phyloP scores from a whole-genome alignment of 2,888 invertebrate genomes.

The Lamellibrachia satsuma region DNA sequence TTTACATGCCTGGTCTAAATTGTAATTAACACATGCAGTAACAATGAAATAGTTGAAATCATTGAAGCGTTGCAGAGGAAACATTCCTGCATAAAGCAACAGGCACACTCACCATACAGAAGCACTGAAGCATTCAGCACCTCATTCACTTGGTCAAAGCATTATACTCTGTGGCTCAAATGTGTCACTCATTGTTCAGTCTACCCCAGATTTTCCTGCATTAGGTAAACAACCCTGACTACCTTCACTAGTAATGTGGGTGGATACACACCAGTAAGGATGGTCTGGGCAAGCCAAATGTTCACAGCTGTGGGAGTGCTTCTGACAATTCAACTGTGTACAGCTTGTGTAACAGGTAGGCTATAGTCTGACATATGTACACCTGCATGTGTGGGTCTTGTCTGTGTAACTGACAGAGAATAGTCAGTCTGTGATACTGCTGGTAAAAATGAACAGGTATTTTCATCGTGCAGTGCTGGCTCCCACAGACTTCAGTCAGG shows the following conservation, averaged over 20 bases:
- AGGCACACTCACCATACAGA: not conserved
- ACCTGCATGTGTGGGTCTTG: not conserved
- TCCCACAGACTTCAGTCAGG: not conserved
- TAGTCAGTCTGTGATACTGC: not conserved
- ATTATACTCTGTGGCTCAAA: not conserved
- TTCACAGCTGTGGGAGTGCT: not conserved
- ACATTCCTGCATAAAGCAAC: not conserved
- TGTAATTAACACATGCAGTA: not conserved
- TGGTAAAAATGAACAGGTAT: not conserved
- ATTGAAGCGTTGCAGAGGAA: not conserved
- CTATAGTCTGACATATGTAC: too few relatives aligned
- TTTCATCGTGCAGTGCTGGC: too few relatives aligned
- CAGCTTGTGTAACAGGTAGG: constrained; percentile 5
- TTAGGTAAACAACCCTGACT: not conserved
- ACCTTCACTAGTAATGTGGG: not conserved
- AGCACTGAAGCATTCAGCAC: not conserved
- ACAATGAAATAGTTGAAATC: not conserved
- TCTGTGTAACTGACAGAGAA: not conserved
- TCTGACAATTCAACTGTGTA: not conserved
- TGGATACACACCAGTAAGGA: not conserved
- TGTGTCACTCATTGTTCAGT: not conserved
- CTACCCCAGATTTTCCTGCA: not conserved
- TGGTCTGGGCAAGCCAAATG: not conserved
- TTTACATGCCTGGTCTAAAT: not conserved
- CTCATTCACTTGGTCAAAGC: not conserved